Conservation (phyloP, 2,113 vertebrate genomes). For the Labeo catla region DNA sequence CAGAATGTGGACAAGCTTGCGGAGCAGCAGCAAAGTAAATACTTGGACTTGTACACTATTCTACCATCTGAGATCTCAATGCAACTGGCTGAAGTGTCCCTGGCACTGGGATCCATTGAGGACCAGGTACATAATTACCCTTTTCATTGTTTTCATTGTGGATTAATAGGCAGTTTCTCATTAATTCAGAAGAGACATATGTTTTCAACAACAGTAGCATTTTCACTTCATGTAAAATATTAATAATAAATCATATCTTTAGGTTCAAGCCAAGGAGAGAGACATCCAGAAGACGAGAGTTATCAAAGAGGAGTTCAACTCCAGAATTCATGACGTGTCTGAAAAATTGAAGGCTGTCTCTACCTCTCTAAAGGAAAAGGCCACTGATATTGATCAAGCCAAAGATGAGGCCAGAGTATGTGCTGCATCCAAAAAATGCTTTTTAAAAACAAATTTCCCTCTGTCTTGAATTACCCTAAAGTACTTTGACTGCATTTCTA, state of each 20-base stretch:
- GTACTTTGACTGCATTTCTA: constrained; percentile 55
- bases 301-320: constrained; percentile 85
- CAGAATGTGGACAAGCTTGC: constrained; percentile 88
- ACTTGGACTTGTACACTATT: constrained; percentile 85
- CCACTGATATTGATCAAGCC: constrained; percentile 83
- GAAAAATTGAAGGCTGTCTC: constrained; percentile 84
- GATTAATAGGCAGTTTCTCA: not conserved
- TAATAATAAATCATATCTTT: not conserved
- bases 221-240: not conserved
- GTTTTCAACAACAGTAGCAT: not conserved
- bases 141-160: not conserved
- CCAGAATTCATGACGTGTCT: constrained; percentile 83
- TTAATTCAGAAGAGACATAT: not conserved
- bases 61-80: constrained; percentile 94
- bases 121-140: constrained; percentile 83
- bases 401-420: constrained; percentile 88
- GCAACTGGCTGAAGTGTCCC: constrained; percentile 88
- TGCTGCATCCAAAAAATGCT: not conserved
- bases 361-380: constrained; percentile 85
- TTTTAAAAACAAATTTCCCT: not conserved
- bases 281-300: constrained; percentile 87
- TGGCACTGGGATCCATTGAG: constrained; percentile 86
- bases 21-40: constrained; percentile 93
- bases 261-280: constrained; percentile 90
- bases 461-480: not conserved